Base-by-base conservation (phyloP, 2,888 invertebrate genomes). In the Melolontha melolontha region DNA sequence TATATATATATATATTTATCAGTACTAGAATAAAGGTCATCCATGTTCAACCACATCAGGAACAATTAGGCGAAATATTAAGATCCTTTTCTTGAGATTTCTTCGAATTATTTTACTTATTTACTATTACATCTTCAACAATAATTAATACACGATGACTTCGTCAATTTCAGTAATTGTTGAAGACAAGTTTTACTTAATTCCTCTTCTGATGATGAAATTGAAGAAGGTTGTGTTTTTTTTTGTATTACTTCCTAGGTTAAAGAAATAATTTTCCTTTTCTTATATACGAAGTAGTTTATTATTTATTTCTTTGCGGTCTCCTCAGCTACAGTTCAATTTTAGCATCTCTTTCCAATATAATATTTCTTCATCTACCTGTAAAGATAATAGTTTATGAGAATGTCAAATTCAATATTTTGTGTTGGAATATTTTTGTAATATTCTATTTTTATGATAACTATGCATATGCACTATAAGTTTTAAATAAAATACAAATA, bases 281-380 rank as follows among this genome's bases (percentile, higher is more conserved):
- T 42, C 7, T 51, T 27, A 29, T 11, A 12, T 57, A 57, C 10
- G 27, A 57, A 42, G 42, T 42, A 57, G 22, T 57, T 57, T 57
- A 42, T 42, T 57, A 57, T 57, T 49, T 49, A 49, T 29, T 57
- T 42, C 42, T n/a, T 41, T 42, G n/a, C n/a, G 42, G 17, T 57
- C 57, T 42, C 22, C 57, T 42, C 41, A 27, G 42, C 57, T 59
- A 59, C 47, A 17, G 16, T 47, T 44, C 59, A 44, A 59, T 59
- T 59, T 59, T 52, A 47, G 34, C 7, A 34, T 47, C 12, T n/a
- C 47, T 47, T 27, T 59, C 47, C 59, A 47, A 4, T 10, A 14
- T 44, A n/a, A 59, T 11, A 47, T 47, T 59, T 59, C 59, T 59
- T 59, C 59, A 59, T 59, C 59, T 59, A 47, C 59, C 59, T 59